Conservation (phyloP, 2,888 invertebrate genomes). For the Pristionchus entomophagus region DNA sequence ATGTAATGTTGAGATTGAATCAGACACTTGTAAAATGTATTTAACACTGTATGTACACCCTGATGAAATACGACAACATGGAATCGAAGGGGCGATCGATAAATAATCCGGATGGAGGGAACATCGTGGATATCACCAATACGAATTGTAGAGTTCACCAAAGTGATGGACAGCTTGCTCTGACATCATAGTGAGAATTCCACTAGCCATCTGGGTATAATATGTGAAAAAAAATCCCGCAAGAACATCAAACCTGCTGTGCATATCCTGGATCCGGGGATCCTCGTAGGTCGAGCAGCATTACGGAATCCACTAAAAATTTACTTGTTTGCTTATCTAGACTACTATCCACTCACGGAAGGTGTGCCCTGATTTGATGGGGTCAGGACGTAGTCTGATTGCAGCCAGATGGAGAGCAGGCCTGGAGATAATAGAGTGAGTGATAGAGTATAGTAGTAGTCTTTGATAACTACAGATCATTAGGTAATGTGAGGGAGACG, state of each 20-base stretch:
- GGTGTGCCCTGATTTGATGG: background rate
- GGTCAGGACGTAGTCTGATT: background rate
- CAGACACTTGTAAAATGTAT: no score
- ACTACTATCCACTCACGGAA: background rate
- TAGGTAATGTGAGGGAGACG: no score
- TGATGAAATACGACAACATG: no score
- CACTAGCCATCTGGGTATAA: background rate
- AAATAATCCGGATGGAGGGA: no score
- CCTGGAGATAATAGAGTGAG: no score
- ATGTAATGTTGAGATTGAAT: no score
- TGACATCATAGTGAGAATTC: background rate
- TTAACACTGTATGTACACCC: no score
- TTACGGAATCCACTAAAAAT: background rate
- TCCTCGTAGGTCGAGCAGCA: background rate
- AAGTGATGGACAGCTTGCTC: background rate
- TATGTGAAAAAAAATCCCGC: no score
- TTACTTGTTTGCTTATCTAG: background rate
- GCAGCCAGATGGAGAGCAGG: background rate
- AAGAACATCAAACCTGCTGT: background rate
- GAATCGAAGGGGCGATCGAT: no score
- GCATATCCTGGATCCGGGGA: background rate
- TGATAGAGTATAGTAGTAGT: no score
- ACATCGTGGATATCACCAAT: background rate
- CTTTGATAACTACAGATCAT: no score
- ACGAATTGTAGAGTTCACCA: background rate